Base-by-base conservation (phyloP, 2,113 vertebrate genomes). In the Nymphicus hollandicus region DNA sequence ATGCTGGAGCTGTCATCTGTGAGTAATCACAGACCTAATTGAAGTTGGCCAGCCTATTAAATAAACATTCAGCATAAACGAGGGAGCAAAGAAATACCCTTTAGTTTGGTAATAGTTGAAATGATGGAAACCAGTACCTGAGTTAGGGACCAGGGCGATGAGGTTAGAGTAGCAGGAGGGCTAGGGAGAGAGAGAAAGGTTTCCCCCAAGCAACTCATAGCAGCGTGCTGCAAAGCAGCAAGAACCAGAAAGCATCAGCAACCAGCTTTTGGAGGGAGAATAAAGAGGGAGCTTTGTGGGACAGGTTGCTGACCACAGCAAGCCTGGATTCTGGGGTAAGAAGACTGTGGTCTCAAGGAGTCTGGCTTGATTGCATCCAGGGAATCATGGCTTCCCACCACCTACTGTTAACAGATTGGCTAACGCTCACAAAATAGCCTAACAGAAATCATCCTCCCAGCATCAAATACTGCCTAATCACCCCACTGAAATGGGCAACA, bases 21-120 rank as follows among this genome's bases (percentile, higher is more conserved):
- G 95, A 96, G 95, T 93, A 95, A 95, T 95, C 93, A 88, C 73
- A 85, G 93, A 96, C 83, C 93, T 96, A 95, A 96, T 85, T 95
- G 95, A 95, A 96, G 96, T 88, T 97, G 93, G 91, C 91, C 93
- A 92, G 89, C 93, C 83, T 87, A 96, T 96, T 97, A 96, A 96
- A 96, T 95, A 95, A 97, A 97, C 89, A 96, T 96, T 81, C 70
- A 66, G 93, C 63, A 12, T 92, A 93, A 96, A 93, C 12, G 46
- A 95, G 63, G 91, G 77, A 96, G 88, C 88, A 89, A 93, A 96
- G 96, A 96, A 96, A 96, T 50, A 95, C 81, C 69, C 88, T 92
- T 90, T 92, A 64, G 77, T 91, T 94, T 72, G 71, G 92, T 65
- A 84, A 93, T 70, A 92, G 93, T 71, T 52, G 92, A 85, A 95